Evolutionary conservation across 2,888 invertebrate genomes (phyloP).

Genomic region (Macrostomum cliftonense): DNA sequence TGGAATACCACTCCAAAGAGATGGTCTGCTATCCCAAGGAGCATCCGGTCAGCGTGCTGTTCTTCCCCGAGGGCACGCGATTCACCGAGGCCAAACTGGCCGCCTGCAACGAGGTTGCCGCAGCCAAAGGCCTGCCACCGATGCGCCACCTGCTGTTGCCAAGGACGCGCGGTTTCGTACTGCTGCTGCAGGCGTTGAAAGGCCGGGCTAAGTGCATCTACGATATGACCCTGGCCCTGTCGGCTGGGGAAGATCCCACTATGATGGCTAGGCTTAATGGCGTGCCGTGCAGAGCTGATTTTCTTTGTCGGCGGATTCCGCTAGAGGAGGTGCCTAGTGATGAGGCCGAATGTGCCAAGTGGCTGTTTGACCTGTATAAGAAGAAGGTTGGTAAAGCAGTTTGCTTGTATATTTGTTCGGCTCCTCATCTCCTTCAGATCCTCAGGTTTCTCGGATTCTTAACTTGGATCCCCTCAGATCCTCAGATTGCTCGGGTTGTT

Average conservation of each 20-base stretch:
- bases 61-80: constrained; percentile 81
- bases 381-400: constrained; percentile 35
- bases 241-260: constrained; percentile 24
- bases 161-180: constrained; percentile 78
- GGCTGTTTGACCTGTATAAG: constrained; percentile 62
- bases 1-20: constrained; percentile 41
- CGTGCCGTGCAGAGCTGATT: constrained; percentile 24
- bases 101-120: constrained; percentile 66
- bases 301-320: constrained; percentile 50
- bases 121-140: constrained; percentile 60
- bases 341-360: constrained; percentile 55
- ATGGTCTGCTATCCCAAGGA: not conserved
- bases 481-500: too few relatives aligned
- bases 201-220: constrained; percentile 46
- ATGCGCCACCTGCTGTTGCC: constrained; percentile 76
- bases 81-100: constrained; percentile 69
- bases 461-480: too few relatives aligned
- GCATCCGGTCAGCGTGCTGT: constrained; percentile 32
- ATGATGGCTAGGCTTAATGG: constrained; percentile 27
- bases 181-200: constrained; percentile 60
- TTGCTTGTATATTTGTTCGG: too few relatives aligned
- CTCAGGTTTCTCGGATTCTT: too few relatives aligned
- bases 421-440: too few relatives aligned
- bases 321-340: constrained; percentile 58
- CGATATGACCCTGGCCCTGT: constrained; percentile 47